A percentile compares a stretch with the other conserved stretches of the same genome.
These are phyloP conservation scores for Syngnathoides biaculeatus DNA, from an alignment of 2,113 vertebrate species.

Conservation along the genomic window DNA sequence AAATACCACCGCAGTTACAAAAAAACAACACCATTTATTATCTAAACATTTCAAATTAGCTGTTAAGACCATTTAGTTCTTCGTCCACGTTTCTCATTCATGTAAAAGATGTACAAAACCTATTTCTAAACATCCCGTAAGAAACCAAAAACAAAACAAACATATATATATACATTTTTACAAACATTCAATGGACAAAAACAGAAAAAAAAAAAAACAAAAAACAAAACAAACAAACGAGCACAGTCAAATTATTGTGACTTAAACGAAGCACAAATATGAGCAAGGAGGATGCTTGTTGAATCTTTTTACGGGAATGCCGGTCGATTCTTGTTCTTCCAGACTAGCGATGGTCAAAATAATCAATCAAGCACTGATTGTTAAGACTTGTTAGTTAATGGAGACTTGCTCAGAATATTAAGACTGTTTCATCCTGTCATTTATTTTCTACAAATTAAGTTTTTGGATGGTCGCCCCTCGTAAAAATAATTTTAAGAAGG, in stretches of 20 bases:
- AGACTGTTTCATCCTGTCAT: neutral
- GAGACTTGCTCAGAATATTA: neutral
- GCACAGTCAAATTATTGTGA: slow-evolving; percentile 19
- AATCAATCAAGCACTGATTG: neutral
- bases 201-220: slow-evolving; percentile 61
- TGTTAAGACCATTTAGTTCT: slow-evolving; percentile 70
- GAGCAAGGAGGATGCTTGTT: neutral
- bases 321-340: neutral
- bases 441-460: neutral
- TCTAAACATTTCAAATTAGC: slow-evolving; percentile 66
- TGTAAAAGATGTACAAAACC: slow-evolving; percentile 75
- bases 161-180: slow-evolving; percentile 94
- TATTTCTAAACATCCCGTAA: slow-evolving; percentile 93
- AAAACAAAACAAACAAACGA: slow-evolving; percentile 40
- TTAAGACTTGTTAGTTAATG: neutral
- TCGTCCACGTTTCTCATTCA: slow-evolving; percentile 54
- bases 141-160: slow-evolving; percentile 77
- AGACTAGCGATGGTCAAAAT: neutral
- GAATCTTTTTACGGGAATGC: neutral
- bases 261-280: slow-evolving; percentile 7
- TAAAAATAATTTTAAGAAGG: neutral
- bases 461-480: neutral
- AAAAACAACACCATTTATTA: slow-evolving; percentile 71
- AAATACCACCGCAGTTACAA: slow-evolving; percentile 4
- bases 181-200: slow-evolving; percentile 84